Evolutionary conservation across 2,888 invertebrate genomes (phyloP).

Genomic region (Drosophila prostipennis): DNA sequence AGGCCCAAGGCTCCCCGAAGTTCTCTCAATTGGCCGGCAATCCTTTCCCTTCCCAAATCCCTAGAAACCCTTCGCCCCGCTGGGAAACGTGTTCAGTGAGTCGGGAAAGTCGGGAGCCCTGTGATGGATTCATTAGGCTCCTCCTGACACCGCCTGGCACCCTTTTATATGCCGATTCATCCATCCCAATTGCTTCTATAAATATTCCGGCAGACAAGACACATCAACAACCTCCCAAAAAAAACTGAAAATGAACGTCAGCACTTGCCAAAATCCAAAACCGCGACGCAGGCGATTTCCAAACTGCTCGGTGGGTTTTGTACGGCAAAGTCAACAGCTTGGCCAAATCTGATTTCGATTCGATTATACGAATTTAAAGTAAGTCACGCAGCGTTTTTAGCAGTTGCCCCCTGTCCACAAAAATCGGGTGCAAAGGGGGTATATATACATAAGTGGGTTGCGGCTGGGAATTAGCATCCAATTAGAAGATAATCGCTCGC

Average conservation of each 20-base stretch:
- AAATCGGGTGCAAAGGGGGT: neutral
- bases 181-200: constrained; percentile 38
- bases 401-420: constrained; percentile 38
- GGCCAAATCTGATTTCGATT: constrained; percentile 64
- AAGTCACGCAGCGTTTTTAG: constrained; percentile 75
- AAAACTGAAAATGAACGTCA: constrained; percentile 18
- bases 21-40: constrained; percentile 8
- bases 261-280: constrained; percentile 50
- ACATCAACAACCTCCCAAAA: constrained; percentile 14
- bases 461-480: constrained; percentile 68
- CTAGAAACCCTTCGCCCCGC: constrained; percentile 8
- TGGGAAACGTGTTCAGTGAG: constrained; percentile 28
- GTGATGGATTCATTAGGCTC: constrained; percentile 28
- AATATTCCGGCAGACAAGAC: constrained; percentile 20
- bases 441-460: constrained; percentile 23
- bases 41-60: constrained; percentile 1
- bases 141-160: constrained; percentile 33
- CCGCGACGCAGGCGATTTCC: constrained; percentile 27
- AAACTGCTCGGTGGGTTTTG: constrained; percentile 1
- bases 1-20: constrained; percentile 1
- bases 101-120: constrained; percentile 3
- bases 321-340: constrained; percentile 36
- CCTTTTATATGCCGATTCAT: constrained; percentile 1
- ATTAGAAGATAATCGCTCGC: constrained; percentile 73
- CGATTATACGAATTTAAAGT: constrained; percentile 74